Percentiles rank a stretch among this genome's conserved stretches.
Conservation (phyloP, 2,888 invertebrate genomes). For the Fragum whitleyi region DNA sequence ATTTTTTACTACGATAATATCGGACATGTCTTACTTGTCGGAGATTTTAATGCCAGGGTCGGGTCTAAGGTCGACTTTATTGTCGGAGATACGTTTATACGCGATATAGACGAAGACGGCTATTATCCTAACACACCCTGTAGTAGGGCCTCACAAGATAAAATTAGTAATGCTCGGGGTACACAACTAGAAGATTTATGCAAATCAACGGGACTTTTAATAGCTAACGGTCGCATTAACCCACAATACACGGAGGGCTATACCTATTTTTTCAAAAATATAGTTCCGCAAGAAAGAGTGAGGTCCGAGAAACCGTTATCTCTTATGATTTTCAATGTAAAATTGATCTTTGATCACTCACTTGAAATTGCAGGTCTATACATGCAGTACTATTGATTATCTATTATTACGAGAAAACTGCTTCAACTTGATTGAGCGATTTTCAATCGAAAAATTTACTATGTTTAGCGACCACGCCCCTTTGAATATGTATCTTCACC, state of each 20-base stretch:
- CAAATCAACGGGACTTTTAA: constrained; percentile 28
- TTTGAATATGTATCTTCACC: not conserved
- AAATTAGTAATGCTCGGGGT: not conserved
- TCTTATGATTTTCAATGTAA: too few species aligned
- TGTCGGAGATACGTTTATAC: not conserved
- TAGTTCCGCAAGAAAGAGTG: too few species aligned
- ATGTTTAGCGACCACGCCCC: constrained; percentile 12
- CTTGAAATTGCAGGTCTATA: too few species aligned
- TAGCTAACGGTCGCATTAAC: constrained; percentile 26
- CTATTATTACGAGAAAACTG: not conserved
- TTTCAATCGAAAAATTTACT: not conserved
- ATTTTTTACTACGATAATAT: constrained; percentile 24
- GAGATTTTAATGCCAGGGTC: constrained; percentile 42
- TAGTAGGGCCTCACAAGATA: constrained; percentile 14
- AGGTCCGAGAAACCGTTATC: too few species aligned
- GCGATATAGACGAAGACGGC: not conserved
- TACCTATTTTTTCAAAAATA: not conserved
- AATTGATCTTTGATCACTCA: too few species aligned
- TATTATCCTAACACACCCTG: constrained; percentile 25
- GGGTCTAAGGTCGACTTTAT: constrained; percentile 26
- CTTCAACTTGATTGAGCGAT: not conserved
- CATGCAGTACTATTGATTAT: constrained; percentile 6
- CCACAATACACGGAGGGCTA: not conserved
- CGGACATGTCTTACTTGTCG: constrained; percentile 37
- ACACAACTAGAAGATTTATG: constrained; percentile 10